A percentile compares a stretch with the other conserved stretches of the same genome.
Conservation (phyloP, 2,888 invertebrate genomes). For the Gortyna flavago region DNA sequence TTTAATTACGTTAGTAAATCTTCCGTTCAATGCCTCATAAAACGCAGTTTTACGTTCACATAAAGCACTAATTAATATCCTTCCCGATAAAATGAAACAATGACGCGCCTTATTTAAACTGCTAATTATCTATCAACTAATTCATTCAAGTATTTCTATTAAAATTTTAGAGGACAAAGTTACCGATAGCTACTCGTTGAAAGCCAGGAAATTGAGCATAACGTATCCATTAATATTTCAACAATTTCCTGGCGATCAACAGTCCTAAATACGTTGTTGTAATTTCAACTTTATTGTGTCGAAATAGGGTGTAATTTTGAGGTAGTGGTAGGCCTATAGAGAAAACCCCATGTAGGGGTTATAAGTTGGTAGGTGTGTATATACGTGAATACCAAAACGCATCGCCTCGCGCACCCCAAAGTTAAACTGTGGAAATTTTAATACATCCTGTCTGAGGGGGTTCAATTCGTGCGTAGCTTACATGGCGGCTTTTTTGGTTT, state of each 20-base stretch:
- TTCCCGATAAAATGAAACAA: constrained; percentile 53
- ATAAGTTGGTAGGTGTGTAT: constrained; percentile 68
- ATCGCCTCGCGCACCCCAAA: constrained; percentile 81
- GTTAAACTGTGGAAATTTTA: constrained; percentile 85
- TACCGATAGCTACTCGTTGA: constrained; percentile 85
- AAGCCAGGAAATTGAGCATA: constrained; percentile 89
- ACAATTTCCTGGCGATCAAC: constrained; percentile 86
- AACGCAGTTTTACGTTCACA: constrained; percentile 42
- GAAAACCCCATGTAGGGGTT: constrained; percentile 73
- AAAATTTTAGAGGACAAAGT: constrained; percentile 81
- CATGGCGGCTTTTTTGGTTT: constrained; percentile 62
- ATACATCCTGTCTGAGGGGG: constrained; percentile 80
- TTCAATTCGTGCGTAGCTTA: constrained; percentile 67
- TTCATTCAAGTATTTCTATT: constrained; percentile 72
- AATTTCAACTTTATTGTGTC: constrained; percentile 62
- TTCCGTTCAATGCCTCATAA: constrained; percentile 47
- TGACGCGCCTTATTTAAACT: constrained; percentile 61
- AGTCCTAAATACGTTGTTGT: constrained; percentile 58
- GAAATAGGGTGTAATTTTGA: constrained; percentile 67
- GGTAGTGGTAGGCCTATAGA: constrained; percentile 60
- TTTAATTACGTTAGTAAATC: constrained; percentile 41
- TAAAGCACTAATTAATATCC: constrained; percentile 54
- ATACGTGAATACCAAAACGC: constrained; percentile 80
- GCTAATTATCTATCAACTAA: constrained; percentile 71
- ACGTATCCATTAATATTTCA: constrained; percentile 88